phyloP scores from a whole-genome alignment of 2,888 invertebrate genomes.

The Polydrusus tereticollis region DNA sequence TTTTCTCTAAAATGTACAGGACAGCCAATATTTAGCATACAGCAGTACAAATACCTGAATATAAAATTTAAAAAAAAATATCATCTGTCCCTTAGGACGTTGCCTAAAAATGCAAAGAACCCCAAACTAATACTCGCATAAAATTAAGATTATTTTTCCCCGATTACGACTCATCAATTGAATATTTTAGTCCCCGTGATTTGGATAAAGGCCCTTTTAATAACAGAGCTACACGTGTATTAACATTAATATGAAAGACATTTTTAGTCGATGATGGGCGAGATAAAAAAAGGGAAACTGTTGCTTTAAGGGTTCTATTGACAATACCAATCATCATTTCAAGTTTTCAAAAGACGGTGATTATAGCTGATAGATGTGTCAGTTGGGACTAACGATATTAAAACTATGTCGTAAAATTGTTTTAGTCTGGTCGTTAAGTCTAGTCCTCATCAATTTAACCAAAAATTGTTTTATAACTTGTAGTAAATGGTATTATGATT shows the following conservation, averaged over 20 bases:
- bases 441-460: too few species aligned
- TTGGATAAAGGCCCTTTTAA: neutral
- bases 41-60: too few species aligned
- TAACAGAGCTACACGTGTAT: neutral
- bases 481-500: too few species aligned
- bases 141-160: neutral
- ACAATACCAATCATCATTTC: neutral
- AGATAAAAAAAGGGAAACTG: neutral
- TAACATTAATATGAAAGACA: constrained; percentile 3
- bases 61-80: too few species aligned
- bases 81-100: too few species aligned
- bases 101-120: neutral
- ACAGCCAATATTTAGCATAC: too few species aligned
- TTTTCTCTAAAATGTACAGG: too few species aligned
- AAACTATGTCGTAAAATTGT: too few species aligned
- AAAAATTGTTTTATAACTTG: too few species aligned
- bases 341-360: neutral
- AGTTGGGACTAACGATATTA: too few species aligned
- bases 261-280: neutral
- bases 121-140: neutral
- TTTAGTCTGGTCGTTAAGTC: too few species aligned
- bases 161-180: neutral
- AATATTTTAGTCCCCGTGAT: neutral
- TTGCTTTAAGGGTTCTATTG: neutral
- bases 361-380: too few species aligned